A percentile compares a stretch with the other conserved stretches of the same genome.
Conservation (phyloP, 2,888 invertebrate genomes). For the Amblyjoppa fuscipennis region DNA sequence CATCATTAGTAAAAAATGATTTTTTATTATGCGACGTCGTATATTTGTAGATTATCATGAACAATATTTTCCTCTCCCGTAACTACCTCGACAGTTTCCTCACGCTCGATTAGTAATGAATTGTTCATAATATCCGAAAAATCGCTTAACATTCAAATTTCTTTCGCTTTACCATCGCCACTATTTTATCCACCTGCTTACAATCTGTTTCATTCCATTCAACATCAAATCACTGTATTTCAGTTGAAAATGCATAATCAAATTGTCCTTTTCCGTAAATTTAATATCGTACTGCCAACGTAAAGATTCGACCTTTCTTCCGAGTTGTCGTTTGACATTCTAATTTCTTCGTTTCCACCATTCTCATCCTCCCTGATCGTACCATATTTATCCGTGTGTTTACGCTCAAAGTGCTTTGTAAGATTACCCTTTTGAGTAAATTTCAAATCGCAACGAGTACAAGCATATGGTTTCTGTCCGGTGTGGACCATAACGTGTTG, state of each 20-base stretch:
- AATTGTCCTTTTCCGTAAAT: slow-evolving; percentile 72
- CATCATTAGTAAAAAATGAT: background rate
- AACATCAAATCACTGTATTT: slow-evolving; percentile 60
- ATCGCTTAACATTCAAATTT: slow-evolving; percentile 38
- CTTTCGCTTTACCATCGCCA: slow-evolving; percentile 31
- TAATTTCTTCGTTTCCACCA: slow-evolving; percentile 21
- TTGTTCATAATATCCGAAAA: slow-evolving; percentile 39
- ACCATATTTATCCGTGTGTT: slow-evolving; percentile 62
- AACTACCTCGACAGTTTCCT: slow-evolving; percentile 60
- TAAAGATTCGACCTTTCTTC: slow-evolving; percentile 16
- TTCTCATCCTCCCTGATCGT: slow-evolving; percentile 41
- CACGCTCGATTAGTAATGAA: slow-evolving; percentile 57
- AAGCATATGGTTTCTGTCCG: slow-evolving; percentile 72
- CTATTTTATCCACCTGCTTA: slow-evolving; percentile 31
- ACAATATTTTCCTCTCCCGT: slow-evolving; percentile 25
- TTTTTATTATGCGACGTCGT: slow-evolving; percentile 17
- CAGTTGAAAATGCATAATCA: slow-evolving; percentile 67
- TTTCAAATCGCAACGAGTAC: slow-evolving; percentile 67
- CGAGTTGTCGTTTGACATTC: background rate
- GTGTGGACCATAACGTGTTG: slow-evolving; percentile 75
- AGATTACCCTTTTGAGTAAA: slow-evolving; percentile 75
- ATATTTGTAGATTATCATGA: slow-evolving; percentile 35
- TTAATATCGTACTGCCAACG: slow-evolving; percentile 62
- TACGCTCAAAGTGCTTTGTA: slow-evolving; percentile 70
- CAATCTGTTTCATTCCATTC: slow-evolving; percentile 29